phyloP scores from a whole-genome alignment of 2,113 vertebrate genomes.

The Tragelaphus strepsiceros region DNA sequence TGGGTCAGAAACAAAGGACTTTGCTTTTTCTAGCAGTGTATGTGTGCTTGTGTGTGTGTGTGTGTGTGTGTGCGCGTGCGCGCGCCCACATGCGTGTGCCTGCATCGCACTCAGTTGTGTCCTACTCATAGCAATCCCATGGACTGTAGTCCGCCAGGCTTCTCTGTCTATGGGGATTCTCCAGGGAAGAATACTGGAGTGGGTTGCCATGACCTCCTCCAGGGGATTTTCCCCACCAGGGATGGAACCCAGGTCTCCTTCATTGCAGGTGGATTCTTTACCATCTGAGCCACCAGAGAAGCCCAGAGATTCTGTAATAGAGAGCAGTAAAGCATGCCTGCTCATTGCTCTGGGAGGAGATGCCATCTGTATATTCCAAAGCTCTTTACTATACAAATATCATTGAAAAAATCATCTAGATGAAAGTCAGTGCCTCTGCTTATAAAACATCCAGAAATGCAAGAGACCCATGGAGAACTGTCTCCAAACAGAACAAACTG shows the following conservation, averaged over 20 bases:
- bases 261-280: too few relatives aligned
- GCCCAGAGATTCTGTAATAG: neutral
- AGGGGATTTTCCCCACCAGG: too few relatives aligned
- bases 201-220: too few relatives aligned
- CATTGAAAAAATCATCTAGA: neutral
- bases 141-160: too few relatives aligned
- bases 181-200: too few relatives aligned
- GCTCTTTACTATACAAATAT: neutral
- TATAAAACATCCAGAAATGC: neutral
- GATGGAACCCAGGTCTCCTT: too few relatives aligned
- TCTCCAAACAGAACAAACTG: neutral
- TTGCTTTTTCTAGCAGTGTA: neutral
- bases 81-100: too few relatives aligned
- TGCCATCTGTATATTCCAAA: neutral
- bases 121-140: too few relatives aligned
- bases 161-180: too few relatives aligned
- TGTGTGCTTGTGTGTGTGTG: too few relatives aligned
- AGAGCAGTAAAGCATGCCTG: neutral
- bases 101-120: too few relatives aligned
- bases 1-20: neutral
- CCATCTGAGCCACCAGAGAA: too few relatives aligned
- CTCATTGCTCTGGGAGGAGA: neutral
- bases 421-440: neutral
- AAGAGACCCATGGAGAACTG: neutral
- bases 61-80: fast-evolving